A percentile compares a stretch with the other conserved stretches of the same genome.
Evolutionary conservation across 2,888 invertebrate genomes (phyloP).

Genomic region (Dioctria rufipes): DNA sequence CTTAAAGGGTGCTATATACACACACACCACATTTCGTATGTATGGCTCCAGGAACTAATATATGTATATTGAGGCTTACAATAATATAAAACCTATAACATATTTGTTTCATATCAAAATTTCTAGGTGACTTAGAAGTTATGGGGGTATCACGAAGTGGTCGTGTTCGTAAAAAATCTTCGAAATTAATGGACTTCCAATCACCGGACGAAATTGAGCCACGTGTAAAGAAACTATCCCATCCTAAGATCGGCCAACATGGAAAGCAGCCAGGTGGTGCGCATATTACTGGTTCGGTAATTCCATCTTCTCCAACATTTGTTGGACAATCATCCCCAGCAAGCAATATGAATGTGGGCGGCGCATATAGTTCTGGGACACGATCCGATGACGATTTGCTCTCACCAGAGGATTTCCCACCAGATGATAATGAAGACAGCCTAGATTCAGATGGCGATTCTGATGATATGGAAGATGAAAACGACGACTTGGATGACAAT

Average conservation of each 20-base stretch:
- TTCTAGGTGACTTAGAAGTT: conserved; percentile 78
- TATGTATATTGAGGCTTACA: neutral
- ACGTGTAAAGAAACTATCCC: conserved; percentile 62
- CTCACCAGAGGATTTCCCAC: conserved; percentile 28
- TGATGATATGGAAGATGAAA: conserved; percentile 57
- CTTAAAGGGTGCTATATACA: neutral
- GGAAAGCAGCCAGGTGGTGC: conserved; percentile 4
- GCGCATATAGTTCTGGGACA: conserved; percentile 28
- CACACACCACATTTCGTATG: neutral
- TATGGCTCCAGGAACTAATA: too few relatives aligned
- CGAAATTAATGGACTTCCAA: conserved; percentile 94
- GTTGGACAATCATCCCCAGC: neutral
- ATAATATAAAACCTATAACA: neutral
- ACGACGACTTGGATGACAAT: conserved; percentile 62
- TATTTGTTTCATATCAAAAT: neutral
- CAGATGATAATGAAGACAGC: conserved; percentile 50
- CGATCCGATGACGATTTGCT: conserved; percentile 28
- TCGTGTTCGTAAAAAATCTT: conserved; percentile 93
- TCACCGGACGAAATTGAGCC: conserved; percentile 87
- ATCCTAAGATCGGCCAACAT: conserved; percentile 8
- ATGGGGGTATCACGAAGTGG: conserved; percentile 92
- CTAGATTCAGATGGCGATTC: conserved; percentile 55
- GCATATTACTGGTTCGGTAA: neutral
- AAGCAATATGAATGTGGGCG: neutral
- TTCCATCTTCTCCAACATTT: conserved; percentile 9